A percentile compares a stretch with the other conserved stretches of the same genome.
These are phyloP conservation scores for Chinchilla lanigera DNA, from an alignment of 2,113 vertebrate genomes.

Conservation along the genomic window DNA sequence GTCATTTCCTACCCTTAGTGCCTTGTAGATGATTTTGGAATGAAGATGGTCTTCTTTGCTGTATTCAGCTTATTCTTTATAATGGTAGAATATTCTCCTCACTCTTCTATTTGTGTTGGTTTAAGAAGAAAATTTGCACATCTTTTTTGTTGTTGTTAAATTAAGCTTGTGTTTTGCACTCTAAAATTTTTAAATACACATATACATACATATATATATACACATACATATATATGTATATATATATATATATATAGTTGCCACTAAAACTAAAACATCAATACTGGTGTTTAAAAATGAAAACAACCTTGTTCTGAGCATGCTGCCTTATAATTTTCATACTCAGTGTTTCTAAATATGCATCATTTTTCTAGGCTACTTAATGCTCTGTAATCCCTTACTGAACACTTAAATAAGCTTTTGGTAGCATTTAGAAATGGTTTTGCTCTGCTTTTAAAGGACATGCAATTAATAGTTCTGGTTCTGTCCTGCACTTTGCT, in stretches of 20 bases:
- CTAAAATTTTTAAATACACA: conserved; percentile 86
- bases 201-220: conserved; percentile 6
- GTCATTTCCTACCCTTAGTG: conserved; percentile 97
- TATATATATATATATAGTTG: conserved; percentile 73
- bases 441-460: conserved; percentile 85
- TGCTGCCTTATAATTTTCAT: conserved; percentile 89
- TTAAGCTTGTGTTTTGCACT: conserved; percentile 92
- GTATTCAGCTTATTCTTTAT: conserved; percentile 86
- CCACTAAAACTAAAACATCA: conserved; percentile 85
- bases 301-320: conserved; percentile 86
- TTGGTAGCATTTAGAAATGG: conserved; percentile 81
- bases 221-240: background rate
- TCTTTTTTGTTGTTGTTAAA: conserved; percentile 89
- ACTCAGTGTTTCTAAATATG: conserved; percentile 79
- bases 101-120: conserved; percentile 86
- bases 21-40: conserved; percentile 97
- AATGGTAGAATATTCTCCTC: conserved; percentile 86
- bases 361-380: conserved; percentile 77
- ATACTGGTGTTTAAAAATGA: conserved; percentile 84
- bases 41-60: conserved; percentile 92
- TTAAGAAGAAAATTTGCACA: conserved; percentile 96
- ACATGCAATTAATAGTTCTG: conserved; percentile 85
- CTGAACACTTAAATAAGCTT: conserved; percentile 83
- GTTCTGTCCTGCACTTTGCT: conserved; percentile 90
- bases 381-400: conserved; percentile 84